These are phyloP conservation scores for Aurelia aurita complex sp. Pacific DNA, from an alignment of 30 jellyfish, hydroid and myxozoan genomes.

Conservation along the genomic window DNA sequence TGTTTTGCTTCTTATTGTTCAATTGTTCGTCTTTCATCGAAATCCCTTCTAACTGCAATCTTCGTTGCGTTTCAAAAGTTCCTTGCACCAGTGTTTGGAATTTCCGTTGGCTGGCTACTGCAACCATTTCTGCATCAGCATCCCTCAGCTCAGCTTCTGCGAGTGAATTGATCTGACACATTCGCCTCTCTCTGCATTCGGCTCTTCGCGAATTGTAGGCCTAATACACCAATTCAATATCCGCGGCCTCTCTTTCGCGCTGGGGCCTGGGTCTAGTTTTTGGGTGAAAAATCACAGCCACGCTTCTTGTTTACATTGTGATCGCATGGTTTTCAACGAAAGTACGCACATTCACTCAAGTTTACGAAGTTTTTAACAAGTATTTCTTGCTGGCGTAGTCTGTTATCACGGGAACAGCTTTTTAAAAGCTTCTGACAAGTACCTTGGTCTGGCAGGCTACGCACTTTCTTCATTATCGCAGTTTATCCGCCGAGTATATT, in stretches of 20 bases:
- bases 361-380: background rate
- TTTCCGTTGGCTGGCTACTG: too few relatives aligned
- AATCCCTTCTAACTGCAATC: too few relatives aligned
- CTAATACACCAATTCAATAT: constrained; percentile 6
- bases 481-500: background rate
- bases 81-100: too few relatives aligned
- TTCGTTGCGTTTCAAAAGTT: too few relatives aligned
- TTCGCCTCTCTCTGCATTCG: too few relatives aligned
- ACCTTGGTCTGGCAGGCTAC: constrained; percentile 18
- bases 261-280: constrained; percentile 29
- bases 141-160: too few relatives aligned
- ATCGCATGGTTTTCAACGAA: background rate
- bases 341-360: background rate
- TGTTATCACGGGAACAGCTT: constrained; percentile 25
- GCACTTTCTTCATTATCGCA: constrained; percentile 4
- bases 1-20: too few relatives aligned
- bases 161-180: too few relatives aligned
- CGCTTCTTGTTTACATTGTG: background rate
- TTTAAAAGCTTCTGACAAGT: constrained; percentile 17
- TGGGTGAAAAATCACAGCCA: constrained; percentile 14
- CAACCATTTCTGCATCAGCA: too few relatives aligned
- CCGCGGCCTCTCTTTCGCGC: constrained; percentile 34
- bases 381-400: constrained; percentile 17
- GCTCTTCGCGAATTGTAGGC: too few relatives aligned
- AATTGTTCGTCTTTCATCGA: too few relatives aligned